Conservation (phyloP, 2,797 vertebrate species). For the Liparis tanakae region DNA sequence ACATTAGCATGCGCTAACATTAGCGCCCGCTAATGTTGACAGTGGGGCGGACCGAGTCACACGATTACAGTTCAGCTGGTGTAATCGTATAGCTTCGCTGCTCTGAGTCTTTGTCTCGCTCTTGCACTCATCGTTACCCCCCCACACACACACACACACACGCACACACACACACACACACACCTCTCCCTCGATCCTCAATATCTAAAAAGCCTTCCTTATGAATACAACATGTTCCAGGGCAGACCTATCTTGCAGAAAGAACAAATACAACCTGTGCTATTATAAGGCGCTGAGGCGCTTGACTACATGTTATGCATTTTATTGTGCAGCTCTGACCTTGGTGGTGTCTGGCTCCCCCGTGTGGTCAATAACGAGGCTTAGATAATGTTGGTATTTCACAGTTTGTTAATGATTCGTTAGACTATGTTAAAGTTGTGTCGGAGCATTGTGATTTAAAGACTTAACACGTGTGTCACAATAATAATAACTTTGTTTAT, state of each 20-base stretch:
- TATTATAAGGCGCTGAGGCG: constrained; percentile 48
- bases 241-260: not conserved
- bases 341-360: constrained; percentile 62
- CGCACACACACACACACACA: no score
- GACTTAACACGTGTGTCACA: not conserved
- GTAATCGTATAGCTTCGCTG: constrained; percentile 45
- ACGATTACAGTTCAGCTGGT: constrained; percentile 58
- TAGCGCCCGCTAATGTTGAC: constrained; percentile 18
- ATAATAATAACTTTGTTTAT: not conserved
- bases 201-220: constrained; percentile 33
- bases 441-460: not conserved
- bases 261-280: constrained; percentile 13
- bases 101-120: constrained; percentile 39
- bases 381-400: not conserved
- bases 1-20: constrained; percentile 53
- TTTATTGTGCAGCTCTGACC: constrained; percentile 13
- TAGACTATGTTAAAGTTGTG: not conserved
- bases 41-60: constrained; percentile 76
- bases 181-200: not conserved
- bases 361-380: constrained; percentile 55
- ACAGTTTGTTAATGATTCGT: not conserved
- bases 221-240: constrained; percentile 38
- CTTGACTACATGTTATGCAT: constrained; percentile 50
- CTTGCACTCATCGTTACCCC: constrained; percentile 44
- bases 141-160: no score